Conservation (phyloP, 30 jellyfish, hydroid and myxozoan species). For the Mastigias papua region DNA sequence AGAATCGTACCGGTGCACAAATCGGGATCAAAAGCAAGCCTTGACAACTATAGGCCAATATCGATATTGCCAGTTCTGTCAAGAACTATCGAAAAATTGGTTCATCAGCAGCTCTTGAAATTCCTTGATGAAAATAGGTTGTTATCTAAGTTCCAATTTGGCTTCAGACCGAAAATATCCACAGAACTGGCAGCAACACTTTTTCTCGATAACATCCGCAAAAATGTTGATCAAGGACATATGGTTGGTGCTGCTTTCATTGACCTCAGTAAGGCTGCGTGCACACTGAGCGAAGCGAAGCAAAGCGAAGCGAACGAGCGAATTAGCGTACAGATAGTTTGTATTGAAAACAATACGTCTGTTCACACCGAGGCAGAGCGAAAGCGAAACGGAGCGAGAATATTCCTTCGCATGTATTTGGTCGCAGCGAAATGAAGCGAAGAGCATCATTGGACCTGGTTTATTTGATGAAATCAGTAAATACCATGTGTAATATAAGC, state of each 20-base stretch:
- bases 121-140: constrained; percentile 71
- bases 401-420: no score
- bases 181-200: constrained; percentile 83
- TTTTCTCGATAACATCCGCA: constrained; percentile 68
- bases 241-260: constrained; percentile 83
- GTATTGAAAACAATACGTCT: no score
- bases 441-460: no score
- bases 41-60: constrained; percentile 81
- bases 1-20: constrained; percentile 78
- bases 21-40: constrained; percentile 60
- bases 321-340: no score
- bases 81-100: constrained; percentile 46
- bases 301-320: no score
- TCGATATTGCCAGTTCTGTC: constrained; percentile 75
- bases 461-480: no score
- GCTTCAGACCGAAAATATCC: constrained; percentile 65
- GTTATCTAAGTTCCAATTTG: constrained; percentile 72
- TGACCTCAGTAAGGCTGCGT: constrained; percentile 77
- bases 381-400: no score
- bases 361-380: no score
- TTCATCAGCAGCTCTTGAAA: constrained; percentile 76
- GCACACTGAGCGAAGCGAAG: no score
- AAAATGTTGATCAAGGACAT: constrained; percentile 68
- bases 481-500: no score
- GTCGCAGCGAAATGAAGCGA: no score